Conservation (phyloP, 2,888 invertebrate genomes). For the Rotaria macrura region DNA sequence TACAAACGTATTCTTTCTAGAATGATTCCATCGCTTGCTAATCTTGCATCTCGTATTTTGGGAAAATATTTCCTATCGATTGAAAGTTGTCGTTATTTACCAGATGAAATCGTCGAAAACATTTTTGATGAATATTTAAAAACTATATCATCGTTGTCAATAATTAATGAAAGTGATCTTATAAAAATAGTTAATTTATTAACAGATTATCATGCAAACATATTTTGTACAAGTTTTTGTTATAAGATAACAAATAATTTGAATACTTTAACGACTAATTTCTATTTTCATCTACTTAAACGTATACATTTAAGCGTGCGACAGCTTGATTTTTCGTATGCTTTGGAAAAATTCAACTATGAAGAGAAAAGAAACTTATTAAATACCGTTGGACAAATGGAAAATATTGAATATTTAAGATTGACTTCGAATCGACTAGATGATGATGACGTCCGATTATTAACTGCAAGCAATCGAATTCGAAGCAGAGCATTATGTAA, state of each 20-base stretch:
- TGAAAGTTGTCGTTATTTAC: neutral
- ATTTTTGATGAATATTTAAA: neutral
- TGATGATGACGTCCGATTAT: neutral
- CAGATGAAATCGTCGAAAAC: neutral
- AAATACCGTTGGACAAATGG: neutral
- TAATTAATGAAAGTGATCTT: neutral
- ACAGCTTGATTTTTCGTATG: neutral
- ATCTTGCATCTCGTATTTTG: neutral
- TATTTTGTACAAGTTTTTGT: neutral
- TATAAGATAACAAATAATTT: neutral
- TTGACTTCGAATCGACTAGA: neutral
- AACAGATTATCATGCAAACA: neutral
- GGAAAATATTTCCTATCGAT: neutral
- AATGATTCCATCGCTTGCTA: neutral
- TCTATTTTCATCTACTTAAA: neutral
- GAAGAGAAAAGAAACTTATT: neutral
- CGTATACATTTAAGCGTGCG: neutral
- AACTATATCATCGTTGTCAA: neutral
- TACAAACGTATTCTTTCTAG: neutral
- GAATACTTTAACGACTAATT: neutral
- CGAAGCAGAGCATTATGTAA: neutral
- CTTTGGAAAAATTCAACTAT: neutral
- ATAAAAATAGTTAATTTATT: neutral
- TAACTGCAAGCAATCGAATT: neutral
- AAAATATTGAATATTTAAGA: constrained; percentile 3